These are phyloP conservation scores for Thera britannica DNA, from an alignment of 2,888 invertebrate genomes.

Conservation along the genomic window DNA sequence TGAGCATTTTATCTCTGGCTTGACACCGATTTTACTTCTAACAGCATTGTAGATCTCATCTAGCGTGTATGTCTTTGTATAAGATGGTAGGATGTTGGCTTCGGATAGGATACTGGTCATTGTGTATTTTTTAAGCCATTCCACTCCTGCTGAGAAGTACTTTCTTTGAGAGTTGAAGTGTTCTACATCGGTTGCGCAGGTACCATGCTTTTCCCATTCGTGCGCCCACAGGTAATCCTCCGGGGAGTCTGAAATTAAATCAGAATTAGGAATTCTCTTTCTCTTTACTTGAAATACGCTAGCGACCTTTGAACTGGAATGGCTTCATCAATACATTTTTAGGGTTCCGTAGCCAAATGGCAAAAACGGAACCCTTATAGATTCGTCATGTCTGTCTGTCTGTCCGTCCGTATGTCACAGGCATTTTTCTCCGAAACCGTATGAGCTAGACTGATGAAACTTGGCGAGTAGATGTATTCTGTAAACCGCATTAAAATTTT, in stretches of 20 bases:
- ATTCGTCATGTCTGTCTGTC: too few species aligned
- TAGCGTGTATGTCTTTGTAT: conserved; percentile 35
- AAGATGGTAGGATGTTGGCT: conserved; percentile 79
- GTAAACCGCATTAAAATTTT: too few species aligned
- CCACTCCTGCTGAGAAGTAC: conserved; percentile 87
- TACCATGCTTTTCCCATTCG: conserved; percentile 93
- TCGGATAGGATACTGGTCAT: conserved; percentile 84
- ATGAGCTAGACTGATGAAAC: too few species aligned
- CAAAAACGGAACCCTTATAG: too few species aligned
- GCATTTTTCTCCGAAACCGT: too few species aligned
- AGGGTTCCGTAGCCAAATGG: too few species aligned
- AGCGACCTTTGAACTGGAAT: too few species aligned
- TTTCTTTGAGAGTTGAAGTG: conserved; percentile 85
- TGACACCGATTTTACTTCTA: conserved; percentile 78
- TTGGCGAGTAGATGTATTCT: too few species aligned
- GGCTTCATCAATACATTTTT: too few species aligned
- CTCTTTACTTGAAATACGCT: too few species aligned
- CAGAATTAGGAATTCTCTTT: too few species aligned
- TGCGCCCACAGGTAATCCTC: conserved; percentile 88
- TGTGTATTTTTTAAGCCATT: conserved; percentile 84
- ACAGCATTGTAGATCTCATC: conserved; percentile 63
- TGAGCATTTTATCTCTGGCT: conserved; percentile 86
- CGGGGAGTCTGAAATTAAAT: conserved; percentile 59
- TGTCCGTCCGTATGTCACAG: too few species aligned
- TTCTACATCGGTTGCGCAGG: conserved; percentile 87